Percentiles rank a stretch among this genome's conserved stretches.
phyloP scores from a whole-genome alignment of 2,888 invertebrate species.

The Willowsia nigromaculata region DNA sequence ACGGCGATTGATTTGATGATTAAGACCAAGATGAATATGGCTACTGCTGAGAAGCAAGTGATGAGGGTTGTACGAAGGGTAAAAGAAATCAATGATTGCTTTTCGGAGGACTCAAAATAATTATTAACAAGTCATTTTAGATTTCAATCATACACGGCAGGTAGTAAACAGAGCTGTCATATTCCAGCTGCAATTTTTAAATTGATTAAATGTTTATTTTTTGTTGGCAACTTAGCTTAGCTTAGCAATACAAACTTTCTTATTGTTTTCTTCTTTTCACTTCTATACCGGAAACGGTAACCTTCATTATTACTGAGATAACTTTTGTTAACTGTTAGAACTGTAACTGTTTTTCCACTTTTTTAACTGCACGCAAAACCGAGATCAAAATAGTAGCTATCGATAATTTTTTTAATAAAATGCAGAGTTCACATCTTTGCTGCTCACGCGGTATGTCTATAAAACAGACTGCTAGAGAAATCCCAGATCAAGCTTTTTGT shows the following conservation, averaged over 20 bases:
- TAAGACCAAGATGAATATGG: background rate
- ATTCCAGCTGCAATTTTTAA: background rate
- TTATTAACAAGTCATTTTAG: background rate
- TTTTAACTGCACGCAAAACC: too few relatives aligned
- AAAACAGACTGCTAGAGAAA: background rate
- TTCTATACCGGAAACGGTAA: too few relatives aligned
- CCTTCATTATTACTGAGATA: too few relatives aligned
- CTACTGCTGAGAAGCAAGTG: background rate
- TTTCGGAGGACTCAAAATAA: background rate
- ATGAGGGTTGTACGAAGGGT: background rate
- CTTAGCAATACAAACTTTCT: background rate
- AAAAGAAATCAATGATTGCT: slow-evolving; percentile 29
- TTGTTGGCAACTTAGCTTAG: too few relatives aligned
- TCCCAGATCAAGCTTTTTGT: background rate
- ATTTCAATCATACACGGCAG: background rate
- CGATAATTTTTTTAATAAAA: too few relatives aligned
- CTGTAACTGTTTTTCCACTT: too few relatives aligned
- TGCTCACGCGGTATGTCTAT: background rate
- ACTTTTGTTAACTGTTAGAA: too few relatives aligned
- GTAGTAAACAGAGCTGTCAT: background rate
- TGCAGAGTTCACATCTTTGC: background rate
- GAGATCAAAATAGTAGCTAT: too few relatives aligned
- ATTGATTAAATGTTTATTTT: too few relatives aligned
- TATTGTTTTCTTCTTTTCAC: background rate
- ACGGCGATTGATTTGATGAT: slow-evolving; percentile 32